phyloP scores from a whole-genome alignment of 2,113 vertebrate genomes.

The Seriola quinqueradiata region DNA sequence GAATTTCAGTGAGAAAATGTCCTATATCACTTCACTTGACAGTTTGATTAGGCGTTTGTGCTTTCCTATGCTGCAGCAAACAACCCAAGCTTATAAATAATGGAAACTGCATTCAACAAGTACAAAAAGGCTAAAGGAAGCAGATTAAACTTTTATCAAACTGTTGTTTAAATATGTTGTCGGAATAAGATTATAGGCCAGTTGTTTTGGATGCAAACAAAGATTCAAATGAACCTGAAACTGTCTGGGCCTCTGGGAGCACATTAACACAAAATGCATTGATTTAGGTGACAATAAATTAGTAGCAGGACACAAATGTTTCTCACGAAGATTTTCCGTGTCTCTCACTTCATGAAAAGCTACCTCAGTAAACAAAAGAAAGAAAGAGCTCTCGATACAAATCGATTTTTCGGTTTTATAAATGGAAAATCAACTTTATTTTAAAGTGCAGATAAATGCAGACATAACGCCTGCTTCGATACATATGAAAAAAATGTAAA shows the following conservation, averaged over 20 bases:
- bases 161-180: background rate
- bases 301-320: background rate
- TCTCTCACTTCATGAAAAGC: background rate
- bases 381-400: background rate
- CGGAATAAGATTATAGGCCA: background rate
- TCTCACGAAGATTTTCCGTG: background rate
- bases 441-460: background rate
- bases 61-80: background rate
- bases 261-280: background rate
- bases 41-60: background rate
- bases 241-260: background rate
- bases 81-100: background rate
- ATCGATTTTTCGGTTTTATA: background rate
- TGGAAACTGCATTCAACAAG: constrained; percentile 1
- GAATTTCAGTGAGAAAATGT: background rate
- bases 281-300: background rate
- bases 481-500: background rate
- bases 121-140: background rate
- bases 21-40: background rate
- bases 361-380: background rate
- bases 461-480: background rate
- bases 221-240: background rate
- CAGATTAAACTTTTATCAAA: background rate
- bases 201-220: background rate
- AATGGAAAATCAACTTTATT: constrained; percentile 1